phyloP scores from a whole-genome alignment of 1,140 invertebrate species.

The Vanessa tameamea region DNA sequence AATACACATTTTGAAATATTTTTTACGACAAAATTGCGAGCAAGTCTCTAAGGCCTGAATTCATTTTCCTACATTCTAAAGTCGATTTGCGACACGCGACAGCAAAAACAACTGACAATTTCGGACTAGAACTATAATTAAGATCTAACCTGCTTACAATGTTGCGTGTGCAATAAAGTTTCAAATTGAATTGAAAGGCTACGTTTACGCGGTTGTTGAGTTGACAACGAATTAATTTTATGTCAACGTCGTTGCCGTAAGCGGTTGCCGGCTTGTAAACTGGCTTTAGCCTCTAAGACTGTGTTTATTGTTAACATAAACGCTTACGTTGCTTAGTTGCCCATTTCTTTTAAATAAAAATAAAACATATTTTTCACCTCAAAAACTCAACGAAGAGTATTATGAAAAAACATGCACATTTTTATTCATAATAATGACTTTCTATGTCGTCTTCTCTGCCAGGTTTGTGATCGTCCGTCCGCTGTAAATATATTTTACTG shows the following conservation, averaged over 20 bases:
- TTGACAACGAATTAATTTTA: slow-evolving; percentile 30
- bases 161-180: slow-evolving; percentile 21
- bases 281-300: not conserved
- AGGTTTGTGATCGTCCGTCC: too few relatives aligned
- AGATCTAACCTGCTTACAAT: slow-evolving; percentile 15
- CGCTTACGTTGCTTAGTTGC: too few relatives aligned
- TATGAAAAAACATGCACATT: too few relatives aligned
- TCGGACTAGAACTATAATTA: slow-evolving; percentile 12
- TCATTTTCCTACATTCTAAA: slow-evolving; percentile 14
- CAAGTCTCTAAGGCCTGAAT: not conserved
- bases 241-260: slow-evolving; percentile 24
- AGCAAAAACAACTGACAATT: slow-evolving; percentile 20
- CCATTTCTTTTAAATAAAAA: too few relatives aligned
- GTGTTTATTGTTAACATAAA: slow-evolving; percentile 7
- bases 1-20: not conserved
- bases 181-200: slow-evolving; percentile 32
- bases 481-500: too few relatives aligned
- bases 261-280: slow-evolving; percentile 10
- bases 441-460: too few relatives aligned
- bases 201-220: slow-evolving; percentile 22
- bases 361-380: too few relatives aligned
- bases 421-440: too few relatives aligned
- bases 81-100: slow-evolving; percentile 13
- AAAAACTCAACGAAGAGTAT: too few relatives aligned
- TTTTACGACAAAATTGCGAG: not conserved